Evolutionary conservation across 1,140 invertebrate species (phyloP).

Genomic region (Macrobrachium rosenbergii): DNA sequence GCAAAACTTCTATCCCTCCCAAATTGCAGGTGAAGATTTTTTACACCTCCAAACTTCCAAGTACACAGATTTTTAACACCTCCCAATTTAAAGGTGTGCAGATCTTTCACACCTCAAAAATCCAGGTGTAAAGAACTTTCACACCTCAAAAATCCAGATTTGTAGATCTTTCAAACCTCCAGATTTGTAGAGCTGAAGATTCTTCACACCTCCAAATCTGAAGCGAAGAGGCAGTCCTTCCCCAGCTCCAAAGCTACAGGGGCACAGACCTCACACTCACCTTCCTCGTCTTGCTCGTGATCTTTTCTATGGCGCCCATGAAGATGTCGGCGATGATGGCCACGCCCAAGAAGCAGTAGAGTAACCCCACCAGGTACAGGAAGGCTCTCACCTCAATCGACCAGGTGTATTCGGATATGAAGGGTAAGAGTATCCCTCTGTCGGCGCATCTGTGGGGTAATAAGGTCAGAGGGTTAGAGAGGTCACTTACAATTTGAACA

Average conservation of each 20-base stretch:
- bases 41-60: no score
- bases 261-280: constrained; percentile 15
- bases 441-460: constrained; percentile 14
- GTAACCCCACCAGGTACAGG: constrained; percentile 74
- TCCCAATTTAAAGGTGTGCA: no score
- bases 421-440: constrained; percentile 74
- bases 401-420: constrained; percentile 75
- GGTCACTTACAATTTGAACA: neutral
- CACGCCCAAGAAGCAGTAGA: constrained; percentile 76
- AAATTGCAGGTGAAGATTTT: no score
- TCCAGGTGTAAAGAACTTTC: no score
- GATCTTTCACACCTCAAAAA: no score
- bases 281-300: constrained; percentile 77
- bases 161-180: no score
- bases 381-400: constrained; percentile 70
- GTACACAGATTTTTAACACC: no score
- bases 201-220: neutral
- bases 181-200: no score
- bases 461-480: neutral
- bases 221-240: no score
- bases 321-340: constrained; percentile 78
- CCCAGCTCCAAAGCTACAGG: neutral
- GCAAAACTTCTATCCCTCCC: no score
- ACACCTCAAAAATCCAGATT: no score
- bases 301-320: constrained; percentile 77